phyloP scores from a whole-genome alignment of 2,888 invertebrate species.

The Ephialtes manifestator region DNA sequence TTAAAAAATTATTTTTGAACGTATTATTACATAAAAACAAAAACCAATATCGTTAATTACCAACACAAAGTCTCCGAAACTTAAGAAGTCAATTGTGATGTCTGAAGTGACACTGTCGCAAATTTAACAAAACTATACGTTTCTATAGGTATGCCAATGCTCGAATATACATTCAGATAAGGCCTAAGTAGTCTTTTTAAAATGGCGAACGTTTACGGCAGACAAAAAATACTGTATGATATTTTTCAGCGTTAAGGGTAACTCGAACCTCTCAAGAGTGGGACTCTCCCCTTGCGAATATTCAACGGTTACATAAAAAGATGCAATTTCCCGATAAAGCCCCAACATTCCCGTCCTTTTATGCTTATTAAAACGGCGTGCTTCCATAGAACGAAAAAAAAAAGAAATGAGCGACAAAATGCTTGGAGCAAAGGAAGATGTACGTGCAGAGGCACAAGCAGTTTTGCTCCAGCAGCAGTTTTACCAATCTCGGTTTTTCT shows the following conservation, averaged over 20 bases:
- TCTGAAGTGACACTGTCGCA: not conserved
- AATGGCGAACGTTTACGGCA: not conserved
- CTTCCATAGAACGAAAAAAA: not conserved
- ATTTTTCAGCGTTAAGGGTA: not conserved
- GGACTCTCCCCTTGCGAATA: not conserved
- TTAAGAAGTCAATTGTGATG: not conserved
- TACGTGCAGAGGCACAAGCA: conserved; percentile 9
- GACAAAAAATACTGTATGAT: not conserved
- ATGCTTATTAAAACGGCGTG: conserved; percentile 20
- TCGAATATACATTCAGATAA: not conserved
- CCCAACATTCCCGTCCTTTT: not conserved
- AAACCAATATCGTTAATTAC: too few species aligned
- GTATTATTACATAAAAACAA: too few species aligned
- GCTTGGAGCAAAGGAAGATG: not conserved
- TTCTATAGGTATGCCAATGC: not conserved
- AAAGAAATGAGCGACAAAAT: conserved; percentile 22
- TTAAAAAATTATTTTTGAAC: too few species aligned
- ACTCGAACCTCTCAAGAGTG: not conserved
- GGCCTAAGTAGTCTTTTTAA: not conserved
- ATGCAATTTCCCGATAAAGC: conserved; percentile 14
- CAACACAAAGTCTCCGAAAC: too few species aligned
- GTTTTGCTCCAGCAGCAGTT: conserved; percentile 6
- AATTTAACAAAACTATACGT: conserved; percentile 1
- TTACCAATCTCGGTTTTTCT: not conserved
- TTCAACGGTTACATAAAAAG: not conserved